A percentile compares a stretch with the other conserved stretches of the same genome.
Evolutionary conservation across 2,888 invertebrate genomes (phyloP).

Genomic region (Eupithecia abbreviata): DNA sequence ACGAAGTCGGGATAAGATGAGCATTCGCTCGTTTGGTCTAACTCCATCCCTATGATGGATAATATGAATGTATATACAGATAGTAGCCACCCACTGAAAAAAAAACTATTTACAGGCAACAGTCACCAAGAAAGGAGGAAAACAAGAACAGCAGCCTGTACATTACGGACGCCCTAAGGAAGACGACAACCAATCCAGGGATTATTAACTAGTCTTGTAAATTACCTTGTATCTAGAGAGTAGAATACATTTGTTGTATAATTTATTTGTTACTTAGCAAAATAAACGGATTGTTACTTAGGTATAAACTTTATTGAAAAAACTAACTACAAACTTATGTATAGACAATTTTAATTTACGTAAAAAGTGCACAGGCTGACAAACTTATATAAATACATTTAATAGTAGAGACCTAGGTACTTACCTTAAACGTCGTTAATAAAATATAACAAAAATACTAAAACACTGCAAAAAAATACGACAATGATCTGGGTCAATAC

Average conservation of each 20-base stretch:
- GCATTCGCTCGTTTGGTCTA: background rate
- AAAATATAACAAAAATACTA: background rate
- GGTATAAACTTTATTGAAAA: background rate
- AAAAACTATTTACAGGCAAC: constrained; percentile 62
- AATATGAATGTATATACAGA: no score
- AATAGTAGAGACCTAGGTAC: background rate
- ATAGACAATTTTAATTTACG: background rate
- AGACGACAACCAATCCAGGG: constrained; percentile 69
- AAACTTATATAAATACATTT: background rate
- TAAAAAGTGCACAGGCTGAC: background rate
- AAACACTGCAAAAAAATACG: background rate
- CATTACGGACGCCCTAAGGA: constrained; percentile 66
- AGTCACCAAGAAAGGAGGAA: constrained; percentile 72
- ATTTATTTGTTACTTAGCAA: constrained; percentile 37
- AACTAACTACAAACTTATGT: constrained; percentile 4
- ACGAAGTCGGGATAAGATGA: no score
- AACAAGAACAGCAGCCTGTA: constrained; percentile 62
- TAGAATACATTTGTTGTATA: constrained; percentile 34
- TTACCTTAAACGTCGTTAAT: background rate
- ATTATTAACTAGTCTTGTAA: constrained; percentile 66
- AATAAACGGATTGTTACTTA: constrained; percentile 20
- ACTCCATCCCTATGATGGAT: no score
- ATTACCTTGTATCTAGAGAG: background rate
- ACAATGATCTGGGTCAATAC: background rate
- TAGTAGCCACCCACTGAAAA: background rate